Evolutionary conservation across 1,140 invertebrate species (phyloP), one percentile per base, ranked within the genome.

Genomic region (Drosophila ambigua): DNA sequence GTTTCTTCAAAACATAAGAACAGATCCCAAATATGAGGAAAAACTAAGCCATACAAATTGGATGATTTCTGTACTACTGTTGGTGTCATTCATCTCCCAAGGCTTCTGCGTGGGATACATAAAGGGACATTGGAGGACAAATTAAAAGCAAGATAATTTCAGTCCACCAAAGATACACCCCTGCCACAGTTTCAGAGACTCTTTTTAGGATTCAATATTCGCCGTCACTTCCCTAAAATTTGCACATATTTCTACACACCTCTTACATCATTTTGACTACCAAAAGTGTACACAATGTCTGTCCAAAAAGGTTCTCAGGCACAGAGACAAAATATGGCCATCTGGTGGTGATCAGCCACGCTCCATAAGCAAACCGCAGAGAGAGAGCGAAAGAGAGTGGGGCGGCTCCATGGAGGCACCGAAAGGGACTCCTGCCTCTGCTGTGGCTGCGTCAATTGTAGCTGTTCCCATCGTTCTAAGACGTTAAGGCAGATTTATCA

Each of bases 401-500:
- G 13, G n/a, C 3, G n/a, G 23, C 11, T 20, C 20, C 20, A 24
- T 43, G 28, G 43, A 24, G 44, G 43, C 1, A 35, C 31, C 11
- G 31, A 35, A 31, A n/a, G 11, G 43, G 64, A 55, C 54, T 20
- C 41, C 44, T 57, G 31, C 20, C 16, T 26, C 23, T 16, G 23
- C 24, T 31, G 16, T 9, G 24, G 8, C 48, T 54, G 72, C 50
- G 61, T 59, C 58, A 53, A 54, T 72, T 55, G 50, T 35, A 46
- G 49, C 44, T 72, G 55, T 72, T 60, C 72, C 59, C 72, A 72
- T 44, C 43, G 51, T 66, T 81, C 73, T 82, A 61, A 73, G 78
- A 72, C 59, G 62, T 61, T 74, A 85, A 72, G 31, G 71, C 77
- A 80, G 82, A 85, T 85, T 85, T 87, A 85, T 85, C 82, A 87